Percentiles rank a stretch among this genome's conserved stretches.
Evolutionary conservation across 2,888 invertebrate species (phyloP).

Genomic region (Apodemia duryi): DNA sequence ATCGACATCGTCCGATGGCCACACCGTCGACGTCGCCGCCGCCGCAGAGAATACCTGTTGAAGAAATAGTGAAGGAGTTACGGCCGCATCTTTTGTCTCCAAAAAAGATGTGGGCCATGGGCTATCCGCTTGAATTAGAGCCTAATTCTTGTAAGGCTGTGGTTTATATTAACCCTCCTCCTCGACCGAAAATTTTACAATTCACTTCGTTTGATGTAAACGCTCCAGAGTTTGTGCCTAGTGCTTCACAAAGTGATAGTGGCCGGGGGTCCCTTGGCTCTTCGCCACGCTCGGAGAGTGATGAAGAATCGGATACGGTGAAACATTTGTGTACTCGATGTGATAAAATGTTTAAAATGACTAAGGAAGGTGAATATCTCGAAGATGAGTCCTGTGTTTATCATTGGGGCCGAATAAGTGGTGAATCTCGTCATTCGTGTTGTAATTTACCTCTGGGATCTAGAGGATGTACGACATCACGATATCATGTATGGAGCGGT

Average conservation of each 20-base stretch:
- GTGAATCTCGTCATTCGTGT: slow-evolving; percentile 80
- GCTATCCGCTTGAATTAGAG: slow-evolving; percentile 85
- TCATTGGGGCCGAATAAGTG: slow-evolving; percentile 92
- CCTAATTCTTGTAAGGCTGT: slow-evolving; percentile 81
- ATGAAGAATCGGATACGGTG: slow-evolving; percentile 76
- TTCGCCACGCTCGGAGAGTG: slow-evolving; percentile 77
- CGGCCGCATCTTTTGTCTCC: slow-evolving; percentile 81
- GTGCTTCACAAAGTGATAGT: slow-evolving; percentile 71
- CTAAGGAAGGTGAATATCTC: slow-evolving; percentile 84
- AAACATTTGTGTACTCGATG: slow-evolving; percentile 86
- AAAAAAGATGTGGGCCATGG: slow-evolving; percentile 82
- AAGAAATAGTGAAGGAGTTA: slow-evolving; percentile 77
- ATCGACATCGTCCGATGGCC: slow-evolving; percentile 68
- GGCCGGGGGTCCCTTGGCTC: slow-evolving; percentile 77
- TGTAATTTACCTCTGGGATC: slow-evolving; percentile 76
- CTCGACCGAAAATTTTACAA: slow-evolving; percentile 58
- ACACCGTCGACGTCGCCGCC: slow-evolving; percentile 52
- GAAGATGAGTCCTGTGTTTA: slow-evolving; percentile 88
- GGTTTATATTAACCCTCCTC: slow-evolving; percentile 79
- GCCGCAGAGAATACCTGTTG: slow-evolving; percentile 77
- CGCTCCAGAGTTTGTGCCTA: slow-evolving; percentile 83
- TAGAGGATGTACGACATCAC: slow-evolving; percentile 82
- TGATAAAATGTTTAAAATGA: slow-evolving; percentile 84
- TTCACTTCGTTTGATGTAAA: slow-evolving; percentile 80
- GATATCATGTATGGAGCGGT: slow-evolving; percentile 89